Conservation (phyloP, 1,140 invertebrate genomes). For the Brachionus rotundiformis region DNA sequence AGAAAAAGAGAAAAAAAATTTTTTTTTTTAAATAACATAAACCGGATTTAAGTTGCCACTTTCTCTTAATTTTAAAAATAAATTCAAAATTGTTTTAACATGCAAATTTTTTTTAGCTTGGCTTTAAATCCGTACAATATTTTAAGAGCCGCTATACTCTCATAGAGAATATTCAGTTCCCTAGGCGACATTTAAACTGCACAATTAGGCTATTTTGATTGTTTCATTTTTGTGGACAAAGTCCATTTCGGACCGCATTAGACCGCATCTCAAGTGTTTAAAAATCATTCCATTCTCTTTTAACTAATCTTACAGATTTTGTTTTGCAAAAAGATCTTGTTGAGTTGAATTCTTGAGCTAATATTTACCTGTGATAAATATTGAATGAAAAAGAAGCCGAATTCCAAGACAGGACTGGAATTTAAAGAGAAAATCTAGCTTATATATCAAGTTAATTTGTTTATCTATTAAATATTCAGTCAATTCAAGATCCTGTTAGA, state of each 20-base stretch:
- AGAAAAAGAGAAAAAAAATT: background rate
- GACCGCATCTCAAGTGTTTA: background rate
- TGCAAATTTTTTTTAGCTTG: background rate
- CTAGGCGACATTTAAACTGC: conserved; percentile 10
- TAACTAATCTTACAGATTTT: background rate
- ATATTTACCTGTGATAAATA: conserved; percentile 1
- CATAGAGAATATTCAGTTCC: background rate
- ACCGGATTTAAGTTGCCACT: background rate
- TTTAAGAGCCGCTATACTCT: background rate
- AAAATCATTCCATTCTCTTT: background rate
- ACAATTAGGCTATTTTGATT: background rate
- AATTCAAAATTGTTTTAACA: background rate
- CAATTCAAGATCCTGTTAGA: no score
- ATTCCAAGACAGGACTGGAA: background rate
- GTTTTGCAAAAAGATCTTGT: background rate
- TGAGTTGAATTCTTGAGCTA: background rate
- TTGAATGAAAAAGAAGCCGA: background rate
- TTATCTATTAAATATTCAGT: background rate
- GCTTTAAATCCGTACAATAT: background rate
- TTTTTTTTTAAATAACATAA: background rate
- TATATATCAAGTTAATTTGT: background rate
- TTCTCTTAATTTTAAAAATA: background rate
- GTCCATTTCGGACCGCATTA: background rate
- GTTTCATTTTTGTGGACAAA: background rate
- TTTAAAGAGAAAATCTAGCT: background rate